Conservation (phyloP, 2,113 vertebrate genomes). For the Paramisgurnus dabryanus region DNA sequence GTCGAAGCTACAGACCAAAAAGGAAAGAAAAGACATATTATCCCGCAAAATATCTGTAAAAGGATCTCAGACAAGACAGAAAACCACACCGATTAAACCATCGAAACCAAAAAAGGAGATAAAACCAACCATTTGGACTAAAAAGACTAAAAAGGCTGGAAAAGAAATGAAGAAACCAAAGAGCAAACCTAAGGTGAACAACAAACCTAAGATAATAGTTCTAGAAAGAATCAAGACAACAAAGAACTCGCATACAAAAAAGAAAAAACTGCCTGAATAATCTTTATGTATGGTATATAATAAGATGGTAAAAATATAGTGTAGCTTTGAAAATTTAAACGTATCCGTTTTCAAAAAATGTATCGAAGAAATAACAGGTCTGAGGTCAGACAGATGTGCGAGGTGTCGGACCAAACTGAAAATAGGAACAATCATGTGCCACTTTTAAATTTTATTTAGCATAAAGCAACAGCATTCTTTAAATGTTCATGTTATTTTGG, state of each 20-base stretch:
- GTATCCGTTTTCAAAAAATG: slow-evolving; percentile 1
- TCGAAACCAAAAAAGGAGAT: slow-evolving; percentile 13
- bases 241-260: slow-evolving; percentile 11
- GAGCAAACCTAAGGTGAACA: slow-evolving; percentile 14
- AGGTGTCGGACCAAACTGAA: slow-evolving; percentile 2
- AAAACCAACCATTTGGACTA: slow-evolving; percentile 2
- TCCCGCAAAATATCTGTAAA: slow-evolving; percentile 1
- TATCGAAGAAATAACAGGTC: not conserved
- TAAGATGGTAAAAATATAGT: not conserved
- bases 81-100: slow-evolving; percentile 16
- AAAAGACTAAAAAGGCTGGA: slow-evolving; percentile 14
- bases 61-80: not conserved
- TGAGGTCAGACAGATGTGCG: slow-evolving; percentile 18
- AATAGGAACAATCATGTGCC: not conserved
- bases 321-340: slow-evolving; percentile 4
- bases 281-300: not conserved
- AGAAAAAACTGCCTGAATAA: slow-evolving; percentile 7
- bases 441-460: not conserved
- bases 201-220: not conserved
- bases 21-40: slow-evolving; percentile 14
- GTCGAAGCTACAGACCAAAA: slow-evolving; percentile 41
- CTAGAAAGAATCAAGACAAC: slow-evolving; percentile 13
- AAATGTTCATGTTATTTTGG: slow-evolving; percentile 51
- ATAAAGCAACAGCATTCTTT: slow-evolving; percentile 25
- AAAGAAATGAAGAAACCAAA: slow-evolving; percentile 3